Base-by-base conservation (phyloP, 2,888 invertebrate species). In the Lasioglossum villosulum region DNA sequence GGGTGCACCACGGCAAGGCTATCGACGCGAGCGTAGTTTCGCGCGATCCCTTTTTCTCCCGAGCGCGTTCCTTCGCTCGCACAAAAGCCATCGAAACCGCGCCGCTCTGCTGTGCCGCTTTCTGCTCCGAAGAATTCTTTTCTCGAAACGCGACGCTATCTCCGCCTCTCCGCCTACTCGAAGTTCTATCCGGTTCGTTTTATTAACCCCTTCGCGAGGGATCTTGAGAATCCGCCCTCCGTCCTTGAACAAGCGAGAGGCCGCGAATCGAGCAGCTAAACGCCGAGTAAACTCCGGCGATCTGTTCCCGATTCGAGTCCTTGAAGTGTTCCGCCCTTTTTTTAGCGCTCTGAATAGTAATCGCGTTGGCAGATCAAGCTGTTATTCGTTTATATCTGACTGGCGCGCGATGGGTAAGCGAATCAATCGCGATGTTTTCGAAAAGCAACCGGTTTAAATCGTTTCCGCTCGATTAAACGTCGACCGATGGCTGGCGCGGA, bases 1-100 rank as follows among this genome's bases (percentile, higher is more conserved):
- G 70, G 76, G 59, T 52, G 27, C 81, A 66, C 82, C 81, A 66
- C 81, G 80, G 80, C 86, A 80, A 81, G 87, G 81, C 88, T 89
- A 90, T 89, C 92, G 91, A 92, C 90, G 88, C 87, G 83, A 91
- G 84, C 84, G 88, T 89, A 90, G 90, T 86, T 89, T 80, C 70
- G 75, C 88, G 83, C 85, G 87, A 84, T 82, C 74, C 23, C 80
- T 78, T 84, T 80, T 80, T 37, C 42, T 83, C 75, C 73, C 48
- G 37, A n/a, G n/a, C 30, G 30, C 30, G 27, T 42, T 59, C 56
- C 30, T 63, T 19, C n/a, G 45, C 27, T 34, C 63, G 19, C 56
- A 56, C 77, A 37, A 37, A 68, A 37, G 10, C 30, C 68, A 30
- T 30, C 63, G 63, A 56, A 56, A 56, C 56, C 56, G 23, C 10